These are phyloP conservation scores for Globodera rostochiensis DNA, from an alignment of 1,140 invertebrate genomes.

Conservation along the genomic window DNA sequence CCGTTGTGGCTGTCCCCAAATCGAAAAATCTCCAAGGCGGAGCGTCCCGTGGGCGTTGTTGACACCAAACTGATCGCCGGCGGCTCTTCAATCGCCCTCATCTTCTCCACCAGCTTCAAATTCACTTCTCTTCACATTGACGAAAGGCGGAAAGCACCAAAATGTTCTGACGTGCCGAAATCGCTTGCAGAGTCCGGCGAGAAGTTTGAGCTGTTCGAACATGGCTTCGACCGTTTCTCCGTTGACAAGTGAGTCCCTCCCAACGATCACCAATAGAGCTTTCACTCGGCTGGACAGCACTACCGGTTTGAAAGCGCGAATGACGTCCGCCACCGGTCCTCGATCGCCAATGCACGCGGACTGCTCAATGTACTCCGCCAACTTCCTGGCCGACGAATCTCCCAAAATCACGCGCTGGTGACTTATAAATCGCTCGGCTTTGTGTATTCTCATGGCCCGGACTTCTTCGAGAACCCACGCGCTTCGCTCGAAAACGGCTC, in stretches of 20 bases:
- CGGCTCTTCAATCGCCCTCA: neutral
- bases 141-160: no score
- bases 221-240: no score
- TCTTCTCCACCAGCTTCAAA: neutral
- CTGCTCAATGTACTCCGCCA: no score
- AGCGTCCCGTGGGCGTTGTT: neutral
- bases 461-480: neutral
- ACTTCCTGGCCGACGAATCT: no score
- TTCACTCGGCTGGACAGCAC: no score
- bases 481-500: neutral
- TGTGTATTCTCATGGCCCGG: neutral
- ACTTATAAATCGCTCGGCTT: no score
- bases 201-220: neutral
- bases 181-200: neutral
- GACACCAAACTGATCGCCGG: neutral
- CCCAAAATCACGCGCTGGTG: no score
- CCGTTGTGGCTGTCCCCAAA: neutral
- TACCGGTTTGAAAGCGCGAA: no score
- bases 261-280: no score
- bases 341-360: no score
- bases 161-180: neutral
- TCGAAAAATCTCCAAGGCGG: neutral
- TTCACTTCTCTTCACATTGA: neutral
- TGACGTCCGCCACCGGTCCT: no score
- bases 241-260: no score